Evolutionary conservation across 1,140 invertebrate genomes (phyloP), one percentile per base, ranked within the genome.

Genomic region (Zaprionus inermis): DNA sequence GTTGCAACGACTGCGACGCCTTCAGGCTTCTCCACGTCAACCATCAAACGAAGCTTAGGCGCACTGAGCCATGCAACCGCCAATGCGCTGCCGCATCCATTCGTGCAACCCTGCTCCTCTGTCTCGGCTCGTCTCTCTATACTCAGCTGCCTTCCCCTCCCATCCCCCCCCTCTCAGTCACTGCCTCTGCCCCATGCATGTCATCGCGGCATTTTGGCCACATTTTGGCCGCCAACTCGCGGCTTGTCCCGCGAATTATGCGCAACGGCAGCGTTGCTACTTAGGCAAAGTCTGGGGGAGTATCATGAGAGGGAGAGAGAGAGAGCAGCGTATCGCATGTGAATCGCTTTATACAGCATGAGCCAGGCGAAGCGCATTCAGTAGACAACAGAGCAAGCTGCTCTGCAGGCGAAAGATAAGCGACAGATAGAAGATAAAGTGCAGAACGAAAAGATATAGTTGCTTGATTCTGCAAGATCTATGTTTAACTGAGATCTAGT

Each of bases 41-140:
- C 68, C 81, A 77, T 83, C 76, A 80, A 70, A 84, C 68, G 73
- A 56, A 73, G 81, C 81, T 84, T 84, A 84, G 81, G 81, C 77
- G 81, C 77, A 81, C 66, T 52, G 79, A 81, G 78, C 49, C 74
- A 59, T 81, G 78, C 72, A 79, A 75, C 68, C 78, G 63, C 68
- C 76, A 76, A 57, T 44, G 63, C 70, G 28, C 56, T 32, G 28
- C 46, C 34, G 51, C 72, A 55, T 69, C 57, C 58, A 38, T 30
- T n/a, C n/a, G n/a, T n/a, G n/a, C n/a, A n/a, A 49, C 52, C 38
- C 60, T 36, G 22, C 11, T n/a, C 52, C 57, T 20, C 12, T 51
- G 14, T 22, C 46, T 5, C n/a, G n/a, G n/a, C n/a, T n/a, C n/a
- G n/a, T 32, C 0, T 28, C 16, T 16, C n/a, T 10, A n/a, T 4